Evolutionary conservation across 2,113 vertebrate genomes (phyloP).

Genomic region (Semnornis frantzii): DNA sequence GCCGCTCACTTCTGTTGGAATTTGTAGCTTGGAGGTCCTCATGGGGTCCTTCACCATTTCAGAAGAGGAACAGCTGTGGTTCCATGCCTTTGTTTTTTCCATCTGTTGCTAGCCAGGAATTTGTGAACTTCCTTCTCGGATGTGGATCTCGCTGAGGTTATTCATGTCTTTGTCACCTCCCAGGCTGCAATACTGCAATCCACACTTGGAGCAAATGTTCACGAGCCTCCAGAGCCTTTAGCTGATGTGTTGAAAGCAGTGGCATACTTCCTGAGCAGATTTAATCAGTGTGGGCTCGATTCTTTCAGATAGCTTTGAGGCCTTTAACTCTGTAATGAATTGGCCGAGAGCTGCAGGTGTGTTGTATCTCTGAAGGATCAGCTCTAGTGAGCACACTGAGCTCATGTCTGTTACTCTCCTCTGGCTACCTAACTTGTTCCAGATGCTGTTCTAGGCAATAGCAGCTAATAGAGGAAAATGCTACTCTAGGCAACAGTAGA

Average conservation of each 20-base stretch:
- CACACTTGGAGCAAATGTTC: slow-evolving; percentile 28
- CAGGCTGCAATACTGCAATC: slow-evolving; percentile 35
- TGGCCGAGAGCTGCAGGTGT: slow-evolving; percentile 57
- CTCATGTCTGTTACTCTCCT: slow-evolving; percentile 52
- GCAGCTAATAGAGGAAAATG: slow-evolving; percentile 44
- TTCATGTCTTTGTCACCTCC: slow-evolving; percentile 59
- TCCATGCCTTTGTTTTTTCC: slow-evolving; percentile 59
- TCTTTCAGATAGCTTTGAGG: slow-evolving; percentile 16
- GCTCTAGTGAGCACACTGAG: slow-evolving; percentile 50
- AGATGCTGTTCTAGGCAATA: slow-evolving; percentile 61
- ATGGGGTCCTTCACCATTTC: slow-evolving; percentile 8
- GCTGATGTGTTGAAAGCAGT: slow-evolving; percentile 6
- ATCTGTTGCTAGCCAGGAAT: slow-evolving; percentile 57
- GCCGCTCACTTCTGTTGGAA: background rate
- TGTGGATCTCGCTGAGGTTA: slow-evolving; percentile 52
- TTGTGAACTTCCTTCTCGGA: slow-evolving; percentile 54
- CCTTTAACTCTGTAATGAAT: background rate
- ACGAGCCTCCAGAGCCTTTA: background rate
- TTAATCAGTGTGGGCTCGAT: background rate
- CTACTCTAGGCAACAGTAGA: slow-evolving; percentile 23
- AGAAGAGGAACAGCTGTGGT: slow-evolving; percentile 52
- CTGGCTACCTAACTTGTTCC: slow-evolving; percentile 58
- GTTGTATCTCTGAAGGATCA: slow-evolving; percentile 48
- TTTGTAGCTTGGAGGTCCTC: background rate
- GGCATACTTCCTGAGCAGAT: background rate